Conservation (phyloP, 2,888 invertebrate species). For the Choristoneura rosaceana region DNA sequence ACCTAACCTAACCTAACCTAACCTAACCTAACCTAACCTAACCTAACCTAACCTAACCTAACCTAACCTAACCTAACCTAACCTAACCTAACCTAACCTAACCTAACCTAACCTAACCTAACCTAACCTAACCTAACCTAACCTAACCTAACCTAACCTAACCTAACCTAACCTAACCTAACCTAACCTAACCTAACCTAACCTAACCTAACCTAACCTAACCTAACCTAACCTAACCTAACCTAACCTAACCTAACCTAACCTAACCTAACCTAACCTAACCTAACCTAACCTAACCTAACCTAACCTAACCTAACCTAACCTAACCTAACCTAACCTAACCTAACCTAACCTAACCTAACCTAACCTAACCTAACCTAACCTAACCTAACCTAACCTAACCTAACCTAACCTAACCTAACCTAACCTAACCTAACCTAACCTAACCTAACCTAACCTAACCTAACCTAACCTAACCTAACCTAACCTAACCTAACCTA, state of each 20-base stretch:
- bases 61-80: no score
- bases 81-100: neutral
- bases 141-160: neutral
- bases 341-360: no score
- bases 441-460: slow-evolving; percentile 27
- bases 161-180: neutral
- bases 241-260: no score
- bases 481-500: slow-evolving; percentile 25
- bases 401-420: neutral
- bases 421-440: neutral
- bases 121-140: neutral
- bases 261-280: slow-evolving; percentile 1
- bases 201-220: neutral
- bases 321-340: no score
- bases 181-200: neutral
- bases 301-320: no score
- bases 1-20: neutral
- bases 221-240: no score
- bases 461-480: slow-evolving; percentile 39
- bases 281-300: neutral
- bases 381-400: slow-evolving; percentile 37
- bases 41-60: no score
- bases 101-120: neutral
- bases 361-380: slow-evolving; percentile 26
- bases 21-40: neutral